Evolutionary conservation across 2,113 vertebrate genomes (phyloP).

Genomic region (Prietella phreatophila): DNA sequence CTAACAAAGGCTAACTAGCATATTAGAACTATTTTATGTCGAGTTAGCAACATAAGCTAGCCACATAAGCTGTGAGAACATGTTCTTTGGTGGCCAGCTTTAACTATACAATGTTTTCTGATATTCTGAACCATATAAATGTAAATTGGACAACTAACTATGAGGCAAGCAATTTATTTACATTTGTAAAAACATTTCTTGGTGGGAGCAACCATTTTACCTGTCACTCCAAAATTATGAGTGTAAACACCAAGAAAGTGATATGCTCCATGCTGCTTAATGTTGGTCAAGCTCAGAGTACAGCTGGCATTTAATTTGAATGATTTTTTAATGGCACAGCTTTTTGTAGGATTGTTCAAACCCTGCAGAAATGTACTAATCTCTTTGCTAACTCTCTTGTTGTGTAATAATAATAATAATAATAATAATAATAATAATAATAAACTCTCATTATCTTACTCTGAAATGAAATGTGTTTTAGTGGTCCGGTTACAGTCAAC

Average conservation of each 20-base stretch:
- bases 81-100: background rate
- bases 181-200: background rate
- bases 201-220: background rate
- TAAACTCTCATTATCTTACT: background rate
- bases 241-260: background rate
- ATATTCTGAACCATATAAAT: background rate
- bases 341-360: background rate
- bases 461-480: constrained; percentile 10
- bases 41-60: background rate
- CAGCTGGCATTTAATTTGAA: background rate
- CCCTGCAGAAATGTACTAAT: background rate
- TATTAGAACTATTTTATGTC: background rate
- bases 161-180: background rate
- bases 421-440: too few relatives aligned
- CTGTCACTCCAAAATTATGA: background rate
- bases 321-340: background rate
- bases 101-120: background rate
- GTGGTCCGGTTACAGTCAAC: constrained; percentile 27
- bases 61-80: background rate
- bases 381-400: background rate
- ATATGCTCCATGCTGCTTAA: background rate
- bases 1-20: background rate
- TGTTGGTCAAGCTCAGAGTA: background rate
- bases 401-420: background rate
- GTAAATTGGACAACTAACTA: background rate